A percentile compares a stretch with the other conserved stretches of the same genome.
Conservation (phyloP, 35 echinoderm and acorn worm species). For the Holothuria glaberrima region DNA sequence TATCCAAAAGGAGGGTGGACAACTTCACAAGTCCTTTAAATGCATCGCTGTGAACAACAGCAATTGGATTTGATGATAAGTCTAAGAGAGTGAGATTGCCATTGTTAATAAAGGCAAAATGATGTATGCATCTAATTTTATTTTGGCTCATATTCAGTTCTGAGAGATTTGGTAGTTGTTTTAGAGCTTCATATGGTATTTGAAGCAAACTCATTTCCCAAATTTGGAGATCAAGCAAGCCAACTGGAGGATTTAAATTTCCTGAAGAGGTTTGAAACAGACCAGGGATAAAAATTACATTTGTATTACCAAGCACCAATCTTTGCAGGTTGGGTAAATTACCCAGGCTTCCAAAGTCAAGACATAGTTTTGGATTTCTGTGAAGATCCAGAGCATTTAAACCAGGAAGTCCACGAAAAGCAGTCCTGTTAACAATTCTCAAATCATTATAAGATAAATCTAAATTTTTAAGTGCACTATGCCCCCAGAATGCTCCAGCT, state of each 20-base stretch:
- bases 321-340: not conserved
- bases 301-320: slow-evolving; percentile 24
- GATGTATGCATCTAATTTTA: slow-evolving; percentile 43
- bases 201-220: slow-evolving; percentile 12
- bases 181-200: slow-evolving; percentile 26
- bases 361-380: slow-evolving; percentile 41
- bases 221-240: slow-evolving; percentile 1
- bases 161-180: not conserved
- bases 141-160: slow-evolving; percentile 32
- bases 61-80: slow-evolving; percentile 37
- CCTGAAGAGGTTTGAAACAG: slow-evolving; percentile 20
- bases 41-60: not conserved
- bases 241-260: slow-evolving; percentile 18
- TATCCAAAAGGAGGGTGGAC: slow-evolving; percentile 1
- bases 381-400: not conserved
- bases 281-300: slow-evolving; percentile 19
- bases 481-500: slow-evolving; percentile 5
- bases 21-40: slow-evolving; percentile 12
- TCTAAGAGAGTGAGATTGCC: slow-evolving; percentile 23
- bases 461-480: not conserved
- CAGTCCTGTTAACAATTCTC: slow-evolving; percentile 6
- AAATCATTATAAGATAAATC: slow-evolving; percentile 48
- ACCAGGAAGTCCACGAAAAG: not conserved
- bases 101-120: slow-evolving; percentile 11
- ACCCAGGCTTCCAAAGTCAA: slow-evolving; percentile 41